phyloP scores from a whole-genome alignment of 2,797 vertebrate genomes.

The Micropoecilia bifurca region DNA sequence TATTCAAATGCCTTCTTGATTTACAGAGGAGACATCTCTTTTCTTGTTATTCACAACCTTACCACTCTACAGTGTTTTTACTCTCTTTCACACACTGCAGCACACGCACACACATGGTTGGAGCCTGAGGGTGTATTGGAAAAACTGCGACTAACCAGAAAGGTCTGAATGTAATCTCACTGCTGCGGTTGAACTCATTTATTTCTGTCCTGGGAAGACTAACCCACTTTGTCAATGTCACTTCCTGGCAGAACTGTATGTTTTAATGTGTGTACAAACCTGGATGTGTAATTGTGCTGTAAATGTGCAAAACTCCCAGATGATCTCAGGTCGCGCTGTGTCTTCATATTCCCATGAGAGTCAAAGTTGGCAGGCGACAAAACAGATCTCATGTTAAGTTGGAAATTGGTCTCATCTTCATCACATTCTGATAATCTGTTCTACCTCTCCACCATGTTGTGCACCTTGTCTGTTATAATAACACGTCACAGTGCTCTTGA shows the following conservation, averaged over 20 bases:
- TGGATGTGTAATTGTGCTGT: constrained; percentile 33
- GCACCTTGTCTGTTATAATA: constrained; percentile 31
- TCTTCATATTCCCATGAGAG: neutral
- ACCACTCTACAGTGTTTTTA: constrained; percentile 32
- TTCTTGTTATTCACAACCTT: constrained; percentile 27
- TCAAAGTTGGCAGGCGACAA: constrained; percentile 9
- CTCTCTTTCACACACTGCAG: constrained; percentile 16
- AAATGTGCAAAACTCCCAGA: constrained; percentile 4
- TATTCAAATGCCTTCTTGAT: constrained; percentile 21
- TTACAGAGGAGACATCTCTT: constrained; percentile 1
- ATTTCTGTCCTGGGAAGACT: constrained; percentile 70
- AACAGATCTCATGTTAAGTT: neutral
- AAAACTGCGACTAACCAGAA: constrained; percentile 58
- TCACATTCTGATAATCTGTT: constrained; percentile 30
- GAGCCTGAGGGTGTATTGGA: constrained; percentile 50
- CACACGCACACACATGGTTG: constrained; percentile 23
- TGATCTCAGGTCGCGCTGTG: neutral
- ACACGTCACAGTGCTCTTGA: constrained; percentile 34
- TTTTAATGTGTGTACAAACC: constrained; percentile 23
- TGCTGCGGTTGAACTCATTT: constrained; percentile 79
- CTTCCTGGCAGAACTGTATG: constrained; percentile 43
- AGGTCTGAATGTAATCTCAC: constrained; percentile 72
- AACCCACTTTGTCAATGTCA: constrained; percentile 74
- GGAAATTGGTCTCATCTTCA: constrained; percentile 12
- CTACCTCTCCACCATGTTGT: constrained; percentile 9